Base-by-base conservation (phyloP, 2,888 invertebrate genomes). In the Gisinianus flammeolus region DNA sequence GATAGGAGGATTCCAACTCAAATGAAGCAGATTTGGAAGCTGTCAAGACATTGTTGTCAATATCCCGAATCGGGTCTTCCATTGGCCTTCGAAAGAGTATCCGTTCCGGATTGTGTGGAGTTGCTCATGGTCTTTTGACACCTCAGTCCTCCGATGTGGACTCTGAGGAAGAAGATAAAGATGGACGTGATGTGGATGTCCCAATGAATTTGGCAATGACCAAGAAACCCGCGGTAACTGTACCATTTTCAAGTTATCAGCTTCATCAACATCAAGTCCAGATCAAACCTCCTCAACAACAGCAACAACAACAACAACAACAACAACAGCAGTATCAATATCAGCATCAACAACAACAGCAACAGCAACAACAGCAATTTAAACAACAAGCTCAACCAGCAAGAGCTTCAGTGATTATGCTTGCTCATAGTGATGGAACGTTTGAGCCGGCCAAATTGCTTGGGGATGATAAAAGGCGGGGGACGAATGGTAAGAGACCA, bases 391-490 rank as follows among this genome's bases (percentile, higher is more conserved):
- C 44, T n/a, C 72, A 71, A 35, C 73, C 86, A 4, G 85, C 86
- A 78, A 86, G 87, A 35, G 89, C 91, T 35, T 94, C 94, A 16
- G 95, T 96, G 82, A 95, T 95, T 84, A 95, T 94, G 93, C 91
- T 91, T 83, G 94, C 93, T 8, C 92, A 93, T 87, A 92, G 92
- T 81, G 93, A 94, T 86, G 95, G 94, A 64, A 92, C 93, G 52
- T 93, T 92, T 88, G 86, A 85, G 30, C 86, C 86, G 24, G 75
- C 58, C 5, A 71, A 75, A 28, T 64, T 77, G 1, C 22, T 31
- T 31, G 44, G 71, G 35, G 76, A 76, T 16, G 77, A 75, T 6
- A 58, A 52, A 56, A 72, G 77, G 33, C 35, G 52, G 28, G 24
- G 54, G 16, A 54, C 66, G n/a, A 26, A 44, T 31, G 16, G n/a